A percentile compares a stretch with the other conserved stretches of the same genome.
Evolutionary conservation across 2,113 vertebrate species (phyloP).

Genomic region (Tyto alba): DNA sequence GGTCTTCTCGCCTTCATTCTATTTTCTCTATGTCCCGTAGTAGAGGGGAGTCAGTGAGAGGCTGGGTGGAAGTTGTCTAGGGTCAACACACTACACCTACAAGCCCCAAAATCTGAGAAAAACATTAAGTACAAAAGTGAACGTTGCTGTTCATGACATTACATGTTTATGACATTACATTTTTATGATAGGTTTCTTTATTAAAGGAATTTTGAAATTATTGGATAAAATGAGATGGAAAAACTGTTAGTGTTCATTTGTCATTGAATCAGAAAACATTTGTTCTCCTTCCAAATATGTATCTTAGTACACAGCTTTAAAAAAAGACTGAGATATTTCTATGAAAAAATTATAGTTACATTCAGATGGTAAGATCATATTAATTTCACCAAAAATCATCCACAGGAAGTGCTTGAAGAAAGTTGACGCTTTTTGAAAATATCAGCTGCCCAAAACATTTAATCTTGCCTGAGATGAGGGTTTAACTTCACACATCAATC

Average conservation of each 20-base stretch:
- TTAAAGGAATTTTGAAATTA: not conserved
- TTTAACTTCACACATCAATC: not conserved
- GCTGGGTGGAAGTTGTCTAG: accelerated
- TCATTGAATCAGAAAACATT: not conserved
- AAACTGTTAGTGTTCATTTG: not conserved
- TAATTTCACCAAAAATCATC: not conserved
- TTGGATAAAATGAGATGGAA: not conserved
- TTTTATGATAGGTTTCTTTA: not conserved
- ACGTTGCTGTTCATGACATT: not conserved
- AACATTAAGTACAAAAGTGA: not conserved
- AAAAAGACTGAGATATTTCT: not conserved
- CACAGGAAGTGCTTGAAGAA: not conserved
- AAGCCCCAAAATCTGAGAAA: not conserved
- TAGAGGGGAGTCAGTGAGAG: not conserved
- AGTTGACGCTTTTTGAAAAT: not conserved
- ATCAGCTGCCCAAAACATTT: not conserved
- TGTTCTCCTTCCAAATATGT: not conserved
- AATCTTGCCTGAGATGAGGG: not conserved
- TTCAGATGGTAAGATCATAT: not conserved
- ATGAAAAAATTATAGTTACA: not conserved
- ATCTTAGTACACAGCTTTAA: not conserved
- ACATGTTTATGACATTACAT: not conserved
- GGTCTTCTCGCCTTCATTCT: not conserved
- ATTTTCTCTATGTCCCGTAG: not conserved
- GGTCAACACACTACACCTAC: not conserved